Evolutionary conservation across 1,140 invertebrate species (phyloP).

Genomic region (Protaetia brevitarsis): DNA sequence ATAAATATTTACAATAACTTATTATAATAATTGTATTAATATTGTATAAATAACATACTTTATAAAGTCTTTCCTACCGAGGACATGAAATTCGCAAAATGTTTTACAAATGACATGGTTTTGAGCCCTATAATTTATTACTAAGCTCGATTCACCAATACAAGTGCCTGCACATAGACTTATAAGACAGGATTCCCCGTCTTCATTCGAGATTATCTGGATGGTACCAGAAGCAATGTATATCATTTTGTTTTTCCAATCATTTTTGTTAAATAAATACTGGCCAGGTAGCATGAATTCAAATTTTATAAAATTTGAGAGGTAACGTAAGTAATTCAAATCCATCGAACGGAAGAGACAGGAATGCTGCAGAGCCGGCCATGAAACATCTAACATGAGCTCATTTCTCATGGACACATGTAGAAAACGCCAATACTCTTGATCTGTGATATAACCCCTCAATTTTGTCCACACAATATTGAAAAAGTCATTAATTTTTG

Average conservation of each 20-base stretch:
- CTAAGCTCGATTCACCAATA: conserved; percentile 25
- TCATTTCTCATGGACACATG: conserved; percentile 5
- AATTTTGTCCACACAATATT: neutral
- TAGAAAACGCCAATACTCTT: neutral
- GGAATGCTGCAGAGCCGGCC: conserved; percentile 25
- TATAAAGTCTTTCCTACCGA: conserved; percentile 18
- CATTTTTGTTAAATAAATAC: conserved; percentile 23
- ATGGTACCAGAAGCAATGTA: conserved; percentile 27
- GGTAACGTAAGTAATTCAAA: conserved; percentile 19
- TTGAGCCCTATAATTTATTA: conserved; percentile 19
- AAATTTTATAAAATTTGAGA: conserved; percentile 25
- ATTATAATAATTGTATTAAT: neutral
- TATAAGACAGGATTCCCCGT: conserved; percentile 28
- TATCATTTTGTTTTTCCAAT: conserved; percentile 29
- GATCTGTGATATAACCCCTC: neutral
- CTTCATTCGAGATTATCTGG: conserved; percentile 28
- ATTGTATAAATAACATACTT: neutral
- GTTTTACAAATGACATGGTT: conserved; percentile 26
- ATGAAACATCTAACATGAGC: conserved; percentile 12
- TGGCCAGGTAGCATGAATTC: conserved; percentile 29
- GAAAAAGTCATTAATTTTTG: neutral
- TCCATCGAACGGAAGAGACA: conserved; percentile 24
- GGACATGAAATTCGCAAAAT: conserved; percentile 26
- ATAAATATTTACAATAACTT: neutral
- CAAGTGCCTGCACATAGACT: conserved; percentile 26